Percentiles rank a stretch among this genome's conserved stretches.
Conservation (phyloP, 2,888 invertebrate genomes). For the Lasioglossum leucozonium region DNA sequence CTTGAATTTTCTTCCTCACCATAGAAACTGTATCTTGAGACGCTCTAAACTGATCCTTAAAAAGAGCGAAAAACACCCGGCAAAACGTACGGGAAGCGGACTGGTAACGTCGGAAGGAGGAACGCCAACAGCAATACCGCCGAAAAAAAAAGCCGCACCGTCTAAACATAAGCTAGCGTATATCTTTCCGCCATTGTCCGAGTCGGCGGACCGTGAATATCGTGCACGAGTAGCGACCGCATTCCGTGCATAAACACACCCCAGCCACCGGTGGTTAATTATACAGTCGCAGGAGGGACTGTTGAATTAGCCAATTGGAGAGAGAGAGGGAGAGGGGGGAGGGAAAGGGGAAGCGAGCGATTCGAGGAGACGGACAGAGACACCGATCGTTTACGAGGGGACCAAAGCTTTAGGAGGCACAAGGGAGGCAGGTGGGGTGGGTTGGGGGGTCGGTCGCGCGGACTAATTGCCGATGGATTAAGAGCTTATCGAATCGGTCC, state of each 20-base stretch:
- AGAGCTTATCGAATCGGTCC: conserved; percentile 77
- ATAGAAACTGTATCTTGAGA: no score
- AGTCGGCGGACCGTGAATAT: conserved; percentile 13
- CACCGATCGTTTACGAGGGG: conserved; percentile 26
- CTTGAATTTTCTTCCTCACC: no score
- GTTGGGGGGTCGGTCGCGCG: conserved; percentile 66
- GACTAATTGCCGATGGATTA: conserved; percentile 81
- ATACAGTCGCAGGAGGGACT: conserved; percentile 69
- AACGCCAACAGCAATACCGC: not conserved
- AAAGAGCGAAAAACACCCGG: not conserved
- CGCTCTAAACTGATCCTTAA: not conserved
- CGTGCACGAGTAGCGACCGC: conserved; percentile 14
- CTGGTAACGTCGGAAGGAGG: not conserved
- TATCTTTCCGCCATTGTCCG: conserved; percentile 21
- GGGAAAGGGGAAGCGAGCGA: conserved; percentile 22
- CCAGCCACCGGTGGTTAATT: conserved; percentile 71
- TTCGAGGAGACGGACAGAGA: conserved; percentile 42
- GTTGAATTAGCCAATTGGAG: conserved; percentile 55
- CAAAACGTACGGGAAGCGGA: no score
- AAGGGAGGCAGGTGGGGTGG: conserved; percentile 56
- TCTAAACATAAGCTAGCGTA: not conserved
- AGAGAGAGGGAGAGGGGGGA: conserved; percentile 32
- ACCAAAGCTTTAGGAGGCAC: conserved; percentile 29
- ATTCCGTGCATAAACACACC: conserved; percentile 54
- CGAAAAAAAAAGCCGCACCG: not conserved